Evolutionary conservation across 2,113 vertebrate species (phyloP).

Genomic region (Globicephala melas): DNA sequence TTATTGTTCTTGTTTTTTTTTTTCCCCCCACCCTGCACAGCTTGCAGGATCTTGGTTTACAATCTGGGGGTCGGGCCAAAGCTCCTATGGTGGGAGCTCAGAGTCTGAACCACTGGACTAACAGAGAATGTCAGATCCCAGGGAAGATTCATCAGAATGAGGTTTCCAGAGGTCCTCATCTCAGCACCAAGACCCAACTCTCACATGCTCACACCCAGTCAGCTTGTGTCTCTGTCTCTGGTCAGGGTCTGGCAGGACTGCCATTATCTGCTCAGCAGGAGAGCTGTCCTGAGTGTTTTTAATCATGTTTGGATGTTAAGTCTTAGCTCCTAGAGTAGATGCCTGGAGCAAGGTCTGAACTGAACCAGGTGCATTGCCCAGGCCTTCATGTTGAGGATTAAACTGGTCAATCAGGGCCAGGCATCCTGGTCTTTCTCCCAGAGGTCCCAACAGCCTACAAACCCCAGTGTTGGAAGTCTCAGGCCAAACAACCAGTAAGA

Average conservation of each 20-base stretch:
- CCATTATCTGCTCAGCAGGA: conserved; percentile 43
- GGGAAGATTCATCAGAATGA: too few species aligned
- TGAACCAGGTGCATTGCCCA: neutral
- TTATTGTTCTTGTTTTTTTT: too few species aligned
- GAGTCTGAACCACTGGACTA: too few species aligned
- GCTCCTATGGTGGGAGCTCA: too few species aligned
- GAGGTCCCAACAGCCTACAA: neutral
- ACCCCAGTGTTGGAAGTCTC: too few species aligned
- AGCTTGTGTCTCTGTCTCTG: conserved; percentile 26
- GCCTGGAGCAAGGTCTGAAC: too few species aligned
- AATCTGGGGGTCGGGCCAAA: too few species aligned
- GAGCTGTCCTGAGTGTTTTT: conserved; percentile 38
- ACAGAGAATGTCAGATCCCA: too few species aligned
- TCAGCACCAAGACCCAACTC: neutral
- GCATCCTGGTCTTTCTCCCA: conserved; percentile 13
- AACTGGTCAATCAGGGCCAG: neutral
- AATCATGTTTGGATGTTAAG: conserved; percentile 66
- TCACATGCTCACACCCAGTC: neutral
- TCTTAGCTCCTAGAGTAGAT: conserved; percentile 44
- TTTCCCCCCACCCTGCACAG: too few species aligned
- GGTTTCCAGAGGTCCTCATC: neutral
- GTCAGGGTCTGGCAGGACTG: neutral
- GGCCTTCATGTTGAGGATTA: conserved; percentile 29
- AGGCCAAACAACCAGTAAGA: too few species aligned
- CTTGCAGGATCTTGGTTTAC: too few species aligned